Percentiles rank a stretch among this genome's conserved stretches.
Conservation (phyloP, 2,797 vertebrate genomes). For the Parauchenoglanis punctatus region DNA sequence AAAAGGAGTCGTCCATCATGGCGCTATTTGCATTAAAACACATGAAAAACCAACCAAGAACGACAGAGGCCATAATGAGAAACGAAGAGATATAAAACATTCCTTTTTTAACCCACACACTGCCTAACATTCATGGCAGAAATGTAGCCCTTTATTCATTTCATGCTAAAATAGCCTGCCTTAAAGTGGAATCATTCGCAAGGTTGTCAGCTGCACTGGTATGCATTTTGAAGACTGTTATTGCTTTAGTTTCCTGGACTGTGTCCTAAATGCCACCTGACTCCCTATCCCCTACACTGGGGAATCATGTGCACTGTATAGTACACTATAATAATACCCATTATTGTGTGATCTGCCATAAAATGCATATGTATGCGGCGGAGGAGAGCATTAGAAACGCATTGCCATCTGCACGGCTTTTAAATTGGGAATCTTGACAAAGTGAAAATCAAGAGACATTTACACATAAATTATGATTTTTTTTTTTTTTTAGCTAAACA, state of each 20-base stretch:
- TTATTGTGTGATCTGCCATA: not conserved
- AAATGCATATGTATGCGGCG: not conserved
- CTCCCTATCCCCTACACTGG: not conserved
- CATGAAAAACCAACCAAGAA: conserved; percentile 47
- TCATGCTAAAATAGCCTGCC: not conserved
- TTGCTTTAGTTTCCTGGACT: not conserved
- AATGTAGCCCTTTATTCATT: not conserved
- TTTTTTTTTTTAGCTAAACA: not conserved
- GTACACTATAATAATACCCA: not conserved
- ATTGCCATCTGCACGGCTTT: not conserved
- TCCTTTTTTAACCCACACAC: not conserved
- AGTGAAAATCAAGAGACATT: not conserved
- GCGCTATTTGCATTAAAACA: conserved; percentile 69
- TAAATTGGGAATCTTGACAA: not conserved
- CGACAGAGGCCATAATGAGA: conserved; percentile 43
- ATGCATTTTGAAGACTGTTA: not conserved
- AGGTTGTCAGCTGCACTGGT: not conserved
- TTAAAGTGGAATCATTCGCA: not conserved
- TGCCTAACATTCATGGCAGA: not conserved
- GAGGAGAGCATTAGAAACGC: not conserved
- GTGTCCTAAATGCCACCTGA: not conserved
- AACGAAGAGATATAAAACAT: conserved; percentile 40
- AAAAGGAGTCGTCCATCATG: conserved; percentile 67
- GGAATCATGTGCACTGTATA: not conserved
- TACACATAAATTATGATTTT: not conserved